phyloP scores from a whole-genome alignment of 2,797 vertebrate species.

The Cheirogaleus major region DNA sequence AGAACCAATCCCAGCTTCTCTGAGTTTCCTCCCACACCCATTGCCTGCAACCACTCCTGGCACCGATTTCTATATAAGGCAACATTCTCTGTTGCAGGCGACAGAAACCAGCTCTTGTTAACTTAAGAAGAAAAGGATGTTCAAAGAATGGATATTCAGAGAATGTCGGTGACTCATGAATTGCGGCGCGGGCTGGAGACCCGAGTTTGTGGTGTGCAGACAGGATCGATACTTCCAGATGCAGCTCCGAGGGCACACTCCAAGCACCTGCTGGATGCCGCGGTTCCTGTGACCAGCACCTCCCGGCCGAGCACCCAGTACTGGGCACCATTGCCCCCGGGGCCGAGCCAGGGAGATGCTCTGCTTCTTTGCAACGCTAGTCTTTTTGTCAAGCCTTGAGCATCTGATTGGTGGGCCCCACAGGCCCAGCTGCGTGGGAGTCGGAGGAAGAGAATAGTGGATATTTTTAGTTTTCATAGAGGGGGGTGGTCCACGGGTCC shows the following conservation, averaged over 20 bases:
- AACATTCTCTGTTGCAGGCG: background rate
- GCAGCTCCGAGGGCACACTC: accelerated
- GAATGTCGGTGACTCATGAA: background rate
- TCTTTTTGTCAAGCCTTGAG: background rate
- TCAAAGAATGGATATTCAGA: background rate
- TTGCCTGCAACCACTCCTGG: background rate
- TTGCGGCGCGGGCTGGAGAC: background rate
- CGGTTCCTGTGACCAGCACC: background rate
- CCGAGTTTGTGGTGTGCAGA: background rate
- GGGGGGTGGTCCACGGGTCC: background rate
- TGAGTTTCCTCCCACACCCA: background rate
- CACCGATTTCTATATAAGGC: background rate
- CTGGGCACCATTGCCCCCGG: background rate
- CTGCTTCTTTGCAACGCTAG: background rate
- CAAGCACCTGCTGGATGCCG: background rate
- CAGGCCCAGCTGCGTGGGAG: background rate
- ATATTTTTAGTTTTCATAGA: background rate
- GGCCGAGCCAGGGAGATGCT: background rate
- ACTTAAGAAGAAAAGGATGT: background rate
- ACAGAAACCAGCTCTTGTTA: background rate
- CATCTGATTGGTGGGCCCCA: background rate
- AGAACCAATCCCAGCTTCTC: background rate
- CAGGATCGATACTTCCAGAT: background rate
- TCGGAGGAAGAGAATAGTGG: background rate
- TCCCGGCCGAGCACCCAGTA: background rate